These are phyloP conservation scores for Tyto alba DNA, from an alignment of 2,113 vertebrate genomes.

Conservation along the genomic window DNA sequence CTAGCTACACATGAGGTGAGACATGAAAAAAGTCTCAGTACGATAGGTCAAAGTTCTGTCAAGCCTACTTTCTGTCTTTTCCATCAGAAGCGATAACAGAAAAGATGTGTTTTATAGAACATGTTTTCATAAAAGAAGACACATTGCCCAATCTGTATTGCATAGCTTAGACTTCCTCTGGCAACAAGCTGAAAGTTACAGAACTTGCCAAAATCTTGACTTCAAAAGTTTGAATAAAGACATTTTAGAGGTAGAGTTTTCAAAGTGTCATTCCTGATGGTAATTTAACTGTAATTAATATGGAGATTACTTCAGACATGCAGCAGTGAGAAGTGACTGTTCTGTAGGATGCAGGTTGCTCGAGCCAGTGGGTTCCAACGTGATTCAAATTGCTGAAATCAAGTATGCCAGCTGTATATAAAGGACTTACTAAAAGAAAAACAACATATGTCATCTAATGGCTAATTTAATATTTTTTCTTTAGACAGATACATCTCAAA, in stretches of 20 bases:
- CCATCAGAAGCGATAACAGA: not conserved
- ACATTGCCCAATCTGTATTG: not conserved
- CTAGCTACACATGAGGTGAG: not conserved
- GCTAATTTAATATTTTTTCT: not conserved
- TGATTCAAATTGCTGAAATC: not conserved
- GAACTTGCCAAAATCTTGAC: not conserved
- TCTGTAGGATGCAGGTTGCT: not conserved
- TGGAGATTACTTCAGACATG: not conserved
- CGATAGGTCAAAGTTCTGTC: not conserved
- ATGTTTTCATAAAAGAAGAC: not conserved
- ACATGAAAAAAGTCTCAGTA: not conserved
- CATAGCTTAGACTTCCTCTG: not conserved
- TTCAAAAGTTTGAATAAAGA: not conserved
- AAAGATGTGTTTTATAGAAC: not conserved
- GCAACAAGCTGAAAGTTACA: not conserved
- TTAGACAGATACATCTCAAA: not conserved
- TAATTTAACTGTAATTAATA: not conserved
- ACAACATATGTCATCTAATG: not conserved
- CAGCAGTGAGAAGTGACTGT: not conserved
- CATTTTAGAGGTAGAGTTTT: not conserved
- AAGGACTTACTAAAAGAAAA: not conserved
- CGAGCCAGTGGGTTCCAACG: not conserved
- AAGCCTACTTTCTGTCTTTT: not conserved
- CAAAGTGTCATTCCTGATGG: not conserved
- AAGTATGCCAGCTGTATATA: not conserved